Percentiles rank a stretch among this genome's conserved stretches.
Conservation (phyloP, 1,140 invertebrate species). For the Onthophagus taurus region DNA sequence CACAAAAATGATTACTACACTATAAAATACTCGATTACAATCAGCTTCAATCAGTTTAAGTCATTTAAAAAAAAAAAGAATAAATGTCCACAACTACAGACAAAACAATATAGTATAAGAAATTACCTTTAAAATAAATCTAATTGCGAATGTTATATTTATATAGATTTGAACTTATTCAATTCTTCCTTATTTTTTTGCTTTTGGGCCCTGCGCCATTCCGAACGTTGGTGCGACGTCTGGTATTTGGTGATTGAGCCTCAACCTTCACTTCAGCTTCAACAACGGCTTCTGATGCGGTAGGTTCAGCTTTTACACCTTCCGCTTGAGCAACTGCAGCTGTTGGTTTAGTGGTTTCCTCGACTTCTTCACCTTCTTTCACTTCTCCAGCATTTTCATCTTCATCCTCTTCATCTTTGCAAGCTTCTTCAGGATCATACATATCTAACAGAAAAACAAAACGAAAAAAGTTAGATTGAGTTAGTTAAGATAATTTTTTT, state of each 20-base stretch:
- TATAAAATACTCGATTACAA: no score
- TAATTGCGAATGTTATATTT: no score
- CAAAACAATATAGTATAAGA: no score
- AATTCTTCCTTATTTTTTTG: slow-evolving; percentile 16
- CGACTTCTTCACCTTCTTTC: slow-evolving; percentile 17
- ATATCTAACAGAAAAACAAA: slow-evolving; percentile 18
- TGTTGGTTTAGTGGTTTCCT: slow-evolving; percentile 2
- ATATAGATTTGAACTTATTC: no score
- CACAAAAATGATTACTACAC: no score
- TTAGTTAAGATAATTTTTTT: background rate
- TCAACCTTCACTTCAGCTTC: slow-evolving; percentile 10
- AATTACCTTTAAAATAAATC: no score
- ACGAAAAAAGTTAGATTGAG: background rate
- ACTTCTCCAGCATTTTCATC: slow-evolving; percentile 11
- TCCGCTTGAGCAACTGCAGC: slow-evolving; percentile 13
- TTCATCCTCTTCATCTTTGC: slow-evolving; percentile 15
- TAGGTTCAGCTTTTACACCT: slow-evolving; percentile 9
- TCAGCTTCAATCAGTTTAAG: no score
- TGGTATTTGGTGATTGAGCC: background rate
- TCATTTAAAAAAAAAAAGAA: no score
- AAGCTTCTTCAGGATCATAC: slow-evolving; percentile 33
- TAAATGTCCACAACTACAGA: no score
- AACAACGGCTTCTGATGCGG: slow-evolving; percentile 14
- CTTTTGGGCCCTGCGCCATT: slow-evolving; percentile 25
- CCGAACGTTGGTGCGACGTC: slow-evolving; percentile 16